These are phyloP conservation scores for Menidia menidia DNA, from an alignment of 2,797 vertebrate species.

Conservation along the genomic window DNA sequence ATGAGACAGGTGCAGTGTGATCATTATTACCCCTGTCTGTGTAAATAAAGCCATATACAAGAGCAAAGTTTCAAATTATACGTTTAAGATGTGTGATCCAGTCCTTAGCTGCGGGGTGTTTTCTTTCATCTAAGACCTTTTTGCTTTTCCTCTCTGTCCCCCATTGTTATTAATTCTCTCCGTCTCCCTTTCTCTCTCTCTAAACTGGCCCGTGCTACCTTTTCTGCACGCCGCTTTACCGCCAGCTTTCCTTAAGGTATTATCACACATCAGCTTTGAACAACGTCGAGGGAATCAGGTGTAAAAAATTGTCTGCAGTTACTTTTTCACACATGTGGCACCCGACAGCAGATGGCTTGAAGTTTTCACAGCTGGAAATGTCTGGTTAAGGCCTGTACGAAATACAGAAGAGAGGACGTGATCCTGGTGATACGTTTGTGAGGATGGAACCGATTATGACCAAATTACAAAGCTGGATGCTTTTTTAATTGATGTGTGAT, in stretches of 20 bases:
- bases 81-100: constrained; percentile 38
- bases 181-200: constrained; percentile 25
- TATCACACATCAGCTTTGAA: neutral
- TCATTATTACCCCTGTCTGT: constrained; percentile 29
- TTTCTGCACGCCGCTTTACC: constrained; percentile 17
- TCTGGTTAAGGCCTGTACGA: neutral
- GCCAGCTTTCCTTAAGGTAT: neutral
- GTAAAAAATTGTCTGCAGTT: neutral
- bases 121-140: constrained; percentile 38
- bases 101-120: constrained; percentile 32
- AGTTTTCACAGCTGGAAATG: neutral
- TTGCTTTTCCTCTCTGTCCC: neutral
- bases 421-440: too few relatives aligned
- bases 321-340: neutral
- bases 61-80: constrained; percentile 28
- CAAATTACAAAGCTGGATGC: neutral
- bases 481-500: neutral
- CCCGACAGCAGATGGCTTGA: neutral
- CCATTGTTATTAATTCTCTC: constrained; percentile 13
- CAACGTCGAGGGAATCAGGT: constrained; percentile 1
- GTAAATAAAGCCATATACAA: constrained; percentile 24
- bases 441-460: too few relatives aligned
- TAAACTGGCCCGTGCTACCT: constrained; percentile 17
- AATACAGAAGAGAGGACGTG: neutral
- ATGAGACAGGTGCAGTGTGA: constrained; percentile 6